These are phyloP conservation scores for Pituophis catenifer DNA, from an alignment of 2,113 vertebrate species.

Conservation along the genomic window DNA sequence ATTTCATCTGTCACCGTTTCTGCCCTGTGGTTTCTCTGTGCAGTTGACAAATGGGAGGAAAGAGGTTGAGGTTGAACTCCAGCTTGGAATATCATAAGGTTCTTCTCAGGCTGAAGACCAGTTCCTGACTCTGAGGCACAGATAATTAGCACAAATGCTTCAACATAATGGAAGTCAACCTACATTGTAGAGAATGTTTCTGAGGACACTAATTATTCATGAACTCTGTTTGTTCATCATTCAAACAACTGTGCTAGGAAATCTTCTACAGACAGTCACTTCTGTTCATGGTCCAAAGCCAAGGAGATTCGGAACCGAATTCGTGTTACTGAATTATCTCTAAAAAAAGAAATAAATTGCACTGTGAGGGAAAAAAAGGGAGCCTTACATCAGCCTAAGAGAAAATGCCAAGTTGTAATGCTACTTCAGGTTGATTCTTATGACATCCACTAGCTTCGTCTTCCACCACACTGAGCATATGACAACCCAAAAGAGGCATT, in stretches of 20 bases:
- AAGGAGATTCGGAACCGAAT: background rate
- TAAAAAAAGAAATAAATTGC: background rate
- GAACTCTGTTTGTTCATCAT: background rate
- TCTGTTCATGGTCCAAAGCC: slow-evolving; percentile 5
- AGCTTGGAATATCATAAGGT: background rate
- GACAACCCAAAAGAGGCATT: background rate
- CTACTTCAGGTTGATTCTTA: background rate
- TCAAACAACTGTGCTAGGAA: background rate
- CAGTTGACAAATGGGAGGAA: background rate
- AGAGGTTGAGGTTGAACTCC: background rate
- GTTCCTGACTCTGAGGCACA: background rate
- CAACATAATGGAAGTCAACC: background rate
- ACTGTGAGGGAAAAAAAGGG: background rate
- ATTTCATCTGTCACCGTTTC: background rate
- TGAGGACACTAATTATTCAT: background rate
- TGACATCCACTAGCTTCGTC: background rate
- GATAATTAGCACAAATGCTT: background rate
- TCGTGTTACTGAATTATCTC: background rate
- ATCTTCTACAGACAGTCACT: slow-evolving; percentile 4
- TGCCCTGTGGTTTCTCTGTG: background rate
- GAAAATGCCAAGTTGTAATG: no score
- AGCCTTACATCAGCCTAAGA: background rate
- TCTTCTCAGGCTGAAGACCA: background rate
- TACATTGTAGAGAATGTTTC: background rate
- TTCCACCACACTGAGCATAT: background rate